These are phyloP conservation scores for Cecropterus lyciades DNA, from an alignment of 1,140 invertebrate species.

Conservation along the genomic window DNA sequence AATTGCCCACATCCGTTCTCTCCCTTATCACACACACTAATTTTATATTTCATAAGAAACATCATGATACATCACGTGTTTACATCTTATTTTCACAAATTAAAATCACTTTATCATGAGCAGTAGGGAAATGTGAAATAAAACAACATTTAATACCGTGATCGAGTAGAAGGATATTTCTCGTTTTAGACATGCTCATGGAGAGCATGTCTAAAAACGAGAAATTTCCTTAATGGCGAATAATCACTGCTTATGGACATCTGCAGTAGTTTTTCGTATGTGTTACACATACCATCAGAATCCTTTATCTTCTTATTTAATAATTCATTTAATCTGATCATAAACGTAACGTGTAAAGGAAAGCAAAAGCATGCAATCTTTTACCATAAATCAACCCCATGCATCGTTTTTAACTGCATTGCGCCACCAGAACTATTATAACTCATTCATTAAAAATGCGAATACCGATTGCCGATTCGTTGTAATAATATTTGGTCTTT, in stretches of 20 bases:
- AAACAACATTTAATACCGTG: no score
- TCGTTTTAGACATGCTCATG: no score
- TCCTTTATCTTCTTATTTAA: no score
- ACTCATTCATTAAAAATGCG: not conserved
- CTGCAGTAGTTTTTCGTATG: no score
- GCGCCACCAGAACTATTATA: not conserved
- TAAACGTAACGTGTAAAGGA: not conserved
- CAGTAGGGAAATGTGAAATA: no score
- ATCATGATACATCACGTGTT: not conserved
- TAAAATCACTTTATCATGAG: no score
- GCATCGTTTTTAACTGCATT: slow-evolving; percentile 1
- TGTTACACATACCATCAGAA: no score
- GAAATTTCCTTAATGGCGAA: no score
- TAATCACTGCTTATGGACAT: no score
- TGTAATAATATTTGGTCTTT: not conserved
- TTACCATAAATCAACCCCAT: not conserved
- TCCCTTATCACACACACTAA: slow-evolving; percentile 52
- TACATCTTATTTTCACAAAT: no score
- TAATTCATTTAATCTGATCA: not conserved
- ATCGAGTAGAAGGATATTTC: no score
- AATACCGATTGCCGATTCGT: not conserved
- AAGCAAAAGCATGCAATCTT: not conserved
- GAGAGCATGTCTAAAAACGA: no score
- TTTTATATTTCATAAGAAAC: slow-evolving; percentile 24
- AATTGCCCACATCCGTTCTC: slow-evolving; percentile 75